Evolutionary conservation across 1,140 invertebrate genomes (phyloP).

Genomic region (Trachymyrmex cornetzi): DNA sequence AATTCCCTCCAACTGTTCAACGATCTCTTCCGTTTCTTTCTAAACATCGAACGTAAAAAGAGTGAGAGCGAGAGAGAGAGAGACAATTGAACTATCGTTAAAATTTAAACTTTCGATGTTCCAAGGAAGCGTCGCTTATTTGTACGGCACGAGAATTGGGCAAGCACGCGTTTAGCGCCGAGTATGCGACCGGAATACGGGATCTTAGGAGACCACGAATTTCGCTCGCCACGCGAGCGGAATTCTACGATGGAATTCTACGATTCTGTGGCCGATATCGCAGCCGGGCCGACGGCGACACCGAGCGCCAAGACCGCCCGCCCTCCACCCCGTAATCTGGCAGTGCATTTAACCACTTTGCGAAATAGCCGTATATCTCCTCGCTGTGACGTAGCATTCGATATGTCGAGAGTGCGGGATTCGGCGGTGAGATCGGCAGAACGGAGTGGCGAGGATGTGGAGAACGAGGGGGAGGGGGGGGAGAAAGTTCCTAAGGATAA

Average conservation of each 20-base stretch:
- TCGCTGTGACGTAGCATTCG: constrained; percentile 84
- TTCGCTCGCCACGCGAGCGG: constrained; percentile 22
- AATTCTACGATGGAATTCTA: constrained; percentile 55
- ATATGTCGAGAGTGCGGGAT: constrained; percentile 81
- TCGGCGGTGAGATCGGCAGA: constrained; percentile 72
- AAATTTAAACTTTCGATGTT: constrained; percentile 25
- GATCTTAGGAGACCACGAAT: constrained; percentile 31
- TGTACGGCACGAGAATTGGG: constrained; percentile 14
- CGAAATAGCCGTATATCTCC: constrained; percentile 85
- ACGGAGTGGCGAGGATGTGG: constrained; percentile 70
- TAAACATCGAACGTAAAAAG: not conserved
- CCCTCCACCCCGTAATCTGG: constrained; percentile 80
- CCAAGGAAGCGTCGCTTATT: constrained; percentile 28
- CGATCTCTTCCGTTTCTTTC: not conserved
- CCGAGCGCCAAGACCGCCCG: constrained; percentile 28
- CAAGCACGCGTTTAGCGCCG: constrained; percentile 9
- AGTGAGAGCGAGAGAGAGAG: too few species aligned
- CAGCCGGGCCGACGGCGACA: constrained; percentile 21
- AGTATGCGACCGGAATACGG: constrained; percentile 32
- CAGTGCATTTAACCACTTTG: constrained; percentile 86
- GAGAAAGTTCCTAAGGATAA: constrained; percentile 59
- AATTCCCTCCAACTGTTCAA: not conserved
- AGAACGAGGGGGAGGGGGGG: constrained; percentile 32
- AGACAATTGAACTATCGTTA: constrained; percentile 3
- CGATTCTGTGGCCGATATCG: constrained; percentile 63